phyloP scores from a whole-genome alignment of 2,888 invertebrate genomes.

The Apocheima hispidaria region DNA sequence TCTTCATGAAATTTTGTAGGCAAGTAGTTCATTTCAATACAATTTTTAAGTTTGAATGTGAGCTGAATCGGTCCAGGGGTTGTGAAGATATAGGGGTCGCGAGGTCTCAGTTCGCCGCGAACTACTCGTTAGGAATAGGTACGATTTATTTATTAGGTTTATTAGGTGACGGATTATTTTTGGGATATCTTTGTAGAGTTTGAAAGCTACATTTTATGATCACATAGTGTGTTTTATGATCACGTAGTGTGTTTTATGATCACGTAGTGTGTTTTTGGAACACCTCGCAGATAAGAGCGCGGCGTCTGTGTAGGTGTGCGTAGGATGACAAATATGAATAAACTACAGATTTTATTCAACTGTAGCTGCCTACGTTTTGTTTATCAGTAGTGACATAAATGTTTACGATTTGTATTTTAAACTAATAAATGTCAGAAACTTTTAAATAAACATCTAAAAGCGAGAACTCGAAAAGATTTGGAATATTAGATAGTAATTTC shows the following conservation, averaged over 20 bases:
- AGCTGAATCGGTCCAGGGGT: too few relatives aligned
- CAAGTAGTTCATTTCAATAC: too few relatives aligned
- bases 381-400: constrained; percentile 17
- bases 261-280: neutral
- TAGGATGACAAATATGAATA: constrained; percentile 1
- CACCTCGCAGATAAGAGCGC: neutral
- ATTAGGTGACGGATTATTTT: too few relatives aligned
- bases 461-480: neutral
- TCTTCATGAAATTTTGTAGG: too few relatives aligned
- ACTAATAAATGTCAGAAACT: constrained; percentile 11
- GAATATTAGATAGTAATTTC: neutral
- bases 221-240: too few relatives aligned
- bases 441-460: neutral
- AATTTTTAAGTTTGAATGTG: too few relatives aligned
- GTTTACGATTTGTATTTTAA: constrained; percentile 16
- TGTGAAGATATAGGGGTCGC: too few relatives aligned
- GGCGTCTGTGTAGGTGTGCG: constrained; percentile 1
- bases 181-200: too few relatives aligned
- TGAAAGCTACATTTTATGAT: too few relatives aligned
- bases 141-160: too few relatives aligned
- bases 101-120: too few relatives aligned
- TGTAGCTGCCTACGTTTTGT: constrained; percentile 8
- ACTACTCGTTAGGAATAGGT: too few relatives aligned
- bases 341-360: constrained; percentile 3
- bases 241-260: neutral